Percentiles rank a stretch among this genome's conserved stretches.
Conservation (phyloP, 2,113 vertebrate genomes). For the Hippocampus mohnikei region DNA sequence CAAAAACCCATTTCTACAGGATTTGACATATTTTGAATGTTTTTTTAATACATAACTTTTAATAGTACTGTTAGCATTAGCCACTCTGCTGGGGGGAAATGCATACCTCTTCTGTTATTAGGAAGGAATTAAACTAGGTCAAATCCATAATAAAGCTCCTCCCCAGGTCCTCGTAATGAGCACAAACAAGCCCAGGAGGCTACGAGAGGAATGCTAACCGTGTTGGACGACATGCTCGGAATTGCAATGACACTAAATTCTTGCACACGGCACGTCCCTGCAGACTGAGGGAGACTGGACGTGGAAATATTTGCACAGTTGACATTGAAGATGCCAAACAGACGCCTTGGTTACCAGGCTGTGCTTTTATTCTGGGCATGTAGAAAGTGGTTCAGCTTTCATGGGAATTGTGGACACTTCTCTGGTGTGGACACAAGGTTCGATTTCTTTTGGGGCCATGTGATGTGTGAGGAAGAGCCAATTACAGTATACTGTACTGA, state of each 20-base stretch:
- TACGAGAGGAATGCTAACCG: background rate
- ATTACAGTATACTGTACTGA: background rate
- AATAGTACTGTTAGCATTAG: background rate
- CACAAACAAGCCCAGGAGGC: background rate
- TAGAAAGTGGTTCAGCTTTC: background rate
- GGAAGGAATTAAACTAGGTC: background rate
- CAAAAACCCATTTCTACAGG: background rate
- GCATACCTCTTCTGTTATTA: background rate
- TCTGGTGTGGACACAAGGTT: background rate
- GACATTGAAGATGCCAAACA: background rate
- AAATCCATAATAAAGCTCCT: background rate
- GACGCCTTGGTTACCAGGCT: slow-evolving; percentile 12
- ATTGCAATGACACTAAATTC: slow-evolving; percentile 6
- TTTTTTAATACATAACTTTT: background rate
- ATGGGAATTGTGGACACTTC: background rate
- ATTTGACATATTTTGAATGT: background rate
- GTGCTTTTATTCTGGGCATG: slow-evolving; percentile 8
- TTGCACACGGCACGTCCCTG: background rate
- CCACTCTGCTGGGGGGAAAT: background rate
- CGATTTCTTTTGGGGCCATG: background rate
- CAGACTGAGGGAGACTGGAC: background rate
- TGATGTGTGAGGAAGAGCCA: background rate
- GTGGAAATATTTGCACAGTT: background rate
- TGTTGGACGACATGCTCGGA: background rate
- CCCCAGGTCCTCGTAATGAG: background rate